phyloP scores from a whole-genome alignment of 92 coral and sea anemone genomes.

The Parazoanthus swiftii region DNA sequence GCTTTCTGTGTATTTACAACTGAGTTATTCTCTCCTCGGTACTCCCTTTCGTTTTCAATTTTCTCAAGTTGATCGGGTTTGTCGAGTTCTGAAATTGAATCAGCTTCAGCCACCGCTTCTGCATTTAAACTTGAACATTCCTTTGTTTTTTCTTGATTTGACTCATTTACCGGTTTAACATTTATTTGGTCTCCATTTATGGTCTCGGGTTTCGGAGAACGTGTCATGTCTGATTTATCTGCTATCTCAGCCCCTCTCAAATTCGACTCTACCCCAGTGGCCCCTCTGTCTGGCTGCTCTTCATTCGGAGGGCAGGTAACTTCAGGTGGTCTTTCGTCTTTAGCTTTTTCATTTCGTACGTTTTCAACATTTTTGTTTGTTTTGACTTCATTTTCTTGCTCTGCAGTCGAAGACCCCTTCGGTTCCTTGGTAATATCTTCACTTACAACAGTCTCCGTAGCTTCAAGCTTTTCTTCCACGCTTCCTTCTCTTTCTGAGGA shows the following conservation, averaged over 20 bases:
- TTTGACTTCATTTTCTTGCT: background rate
- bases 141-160: constrained; percentile 6
- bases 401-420: background rate
- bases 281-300: constrained; percentile 44
- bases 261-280: constrained; percentile 67
- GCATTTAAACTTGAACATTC: constrained; percentile 21
- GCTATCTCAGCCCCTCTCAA: constrained; percentile 73
- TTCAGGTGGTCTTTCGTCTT: background rate
- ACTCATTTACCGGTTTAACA: background rate
- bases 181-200: constrained; percentile 9
- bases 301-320: background rate
- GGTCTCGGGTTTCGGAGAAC: constrained; percentile 5
- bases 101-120: constrained; percentile 5
- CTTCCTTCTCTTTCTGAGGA: background rate
- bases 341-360: background rate
- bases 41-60: constrained; percentile 4
- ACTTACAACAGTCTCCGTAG: background rate
- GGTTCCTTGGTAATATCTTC: background rate
- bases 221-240: constrained; percentile 38
- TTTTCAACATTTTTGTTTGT: background rate
- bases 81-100: background rate
- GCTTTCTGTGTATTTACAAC: constrained; percentile 1
- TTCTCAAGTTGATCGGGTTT: constrained; percentile 10
- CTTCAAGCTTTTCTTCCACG: background rate
- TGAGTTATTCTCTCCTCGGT: constrained; percentile 3